Base-by-base conservation (phyloP, 2,888 invertebrate genomes). In the Crossocerus cetratus region DNA sequence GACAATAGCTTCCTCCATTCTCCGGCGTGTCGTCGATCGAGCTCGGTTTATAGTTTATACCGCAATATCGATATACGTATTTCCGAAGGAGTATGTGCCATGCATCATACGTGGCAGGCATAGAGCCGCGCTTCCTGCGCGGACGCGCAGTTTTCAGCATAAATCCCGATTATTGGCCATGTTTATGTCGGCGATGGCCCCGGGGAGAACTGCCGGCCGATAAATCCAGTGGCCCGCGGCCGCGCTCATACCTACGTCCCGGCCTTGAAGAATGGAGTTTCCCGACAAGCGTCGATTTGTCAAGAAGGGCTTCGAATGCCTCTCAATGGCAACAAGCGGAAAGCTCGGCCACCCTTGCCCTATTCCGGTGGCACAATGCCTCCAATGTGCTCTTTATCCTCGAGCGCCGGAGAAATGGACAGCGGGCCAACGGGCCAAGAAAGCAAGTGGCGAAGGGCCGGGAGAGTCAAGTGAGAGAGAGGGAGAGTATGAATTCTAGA, bases 231-330 rank as follows among this genome's bases (percentile, higher is more conserved):
- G 68, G 61, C 72, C 65, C 69, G n/a, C n/a, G n/a, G n/a, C n/a
- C n/a, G n/a, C n/a, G 70, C 11, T 32, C 32, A 32, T 32, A 32
- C 32, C 32, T 32, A 32, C 61, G 63, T 85, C 82, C 81, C 84
- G 81, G 78, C 77, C 56, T 63, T 72, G 81, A 83, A 86, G 86
- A 88, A 89, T 86, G 73, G 84, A 86, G 84, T 88, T 87, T 86
- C 84, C 86, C 86, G 86, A 87, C 88, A 88, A 88, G 84, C 85
- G 85, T 83, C 89, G 89, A 90, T 90, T 90, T 89, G 89, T 90
- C 90, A 89, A 85, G 83, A 85, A 87, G 88, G 86, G 87, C 88
- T 89, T 86, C 84, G 83, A 87, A 87, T 86, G 82, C 83, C 83
- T 87, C 86, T 86, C 88, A 88, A 87, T 87, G 84, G 86, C 87